Evolutionary conservation across 2,797 vertebrate species (phyloP), one percentile per base, ranked within the genome.

Genomic region (Hypotaenidia okinawae): DNA sequence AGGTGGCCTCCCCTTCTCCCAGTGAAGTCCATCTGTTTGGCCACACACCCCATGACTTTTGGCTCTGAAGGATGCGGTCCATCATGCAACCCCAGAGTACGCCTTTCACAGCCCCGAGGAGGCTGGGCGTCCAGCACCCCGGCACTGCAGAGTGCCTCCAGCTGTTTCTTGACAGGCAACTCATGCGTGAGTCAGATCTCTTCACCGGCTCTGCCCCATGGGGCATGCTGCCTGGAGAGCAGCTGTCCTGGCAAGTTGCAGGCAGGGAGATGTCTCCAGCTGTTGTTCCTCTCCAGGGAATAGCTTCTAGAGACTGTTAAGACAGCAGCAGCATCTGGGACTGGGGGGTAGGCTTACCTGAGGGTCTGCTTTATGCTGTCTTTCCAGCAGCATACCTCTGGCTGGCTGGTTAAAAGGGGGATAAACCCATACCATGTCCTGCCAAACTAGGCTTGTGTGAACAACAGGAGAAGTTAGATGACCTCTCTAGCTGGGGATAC

Each of bases 21-120:
- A 70, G 73, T 6, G 27, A 94, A 87, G 63, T 84, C 93, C 93
- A 95, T 94, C 83, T 97, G 95, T 94, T 97, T 95, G 90, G 95
- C 80, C 63, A 70, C 2, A 2, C 64, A 58, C 13, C 4, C 57
- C 0, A 0, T 12, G 80, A 77, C 52, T 95, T 87, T 68, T 95
- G 95, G 94, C 93, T 94, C 77, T 2, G 8, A 41, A 64, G 83
- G 63, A 59, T 0, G 0, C 0, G 2, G n/a, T 43, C 86, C 51
- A 69, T 90, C 52, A 51, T 0, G 0, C 79, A 69, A 68, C 22
- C 22, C 52, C 72, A 23, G 79, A 24, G 13, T 15, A 9, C 9
- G 69, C 68, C 64, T 90, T 64, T 77, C n/a, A 5, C 32, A 82
- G 80, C 28, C 49, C 4, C 0, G 2, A 52, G 11, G 8, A 90